Evolutionary conservation across 2,797 vertebrate genomes (phyloP).

Genomic region (Steatocranus sp.): DNA sequence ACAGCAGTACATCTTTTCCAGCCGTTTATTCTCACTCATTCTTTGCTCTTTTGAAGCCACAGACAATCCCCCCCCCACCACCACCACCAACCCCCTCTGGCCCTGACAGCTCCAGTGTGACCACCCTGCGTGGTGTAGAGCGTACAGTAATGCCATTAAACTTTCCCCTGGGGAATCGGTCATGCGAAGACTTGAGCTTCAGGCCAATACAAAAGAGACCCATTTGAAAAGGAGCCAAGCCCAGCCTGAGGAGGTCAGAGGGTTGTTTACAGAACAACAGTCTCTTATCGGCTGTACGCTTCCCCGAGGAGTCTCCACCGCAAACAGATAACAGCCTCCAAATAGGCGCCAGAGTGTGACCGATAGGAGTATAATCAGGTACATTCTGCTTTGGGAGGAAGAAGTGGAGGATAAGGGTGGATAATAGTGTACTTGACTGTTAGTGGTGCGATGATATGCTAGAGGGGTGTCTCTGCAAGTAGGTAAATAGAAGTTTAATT

Average conservation of each 20-base stretch:
- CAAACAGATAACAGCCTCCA: conserved; percentile 63
- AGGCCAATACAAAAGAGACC: conserved; percentile 45
- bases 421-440: conserved; percentile 32
- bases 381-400: conserved; percentile 49
- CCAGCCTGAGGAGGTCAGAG: conserved; percentile 62
- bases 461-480: background rate
- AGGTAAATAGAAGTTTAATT: background rate
- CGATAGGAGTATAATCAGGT: conserved; percentile 67
- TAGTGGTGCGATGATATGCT: conserved; percentile 20
- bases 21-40: background rate
- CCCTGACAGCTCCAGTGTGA: conserved; percentile 29
- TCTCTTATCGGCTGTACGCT: conserved; percentile 54
- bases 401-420: conserved; percentile 32
- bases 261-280: conserved; percentile 73
- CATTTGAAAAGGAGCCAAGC: conserved; percentile 49
- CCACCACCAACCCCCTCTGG: background rate
- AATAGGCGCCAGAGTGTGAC: conserved; percentile 62
- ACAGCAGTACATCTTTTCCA: background rate
- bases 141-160: conserved; percentile 64
- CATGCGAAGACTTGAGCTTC: conserved; percentile 45
- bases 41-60: background rate
- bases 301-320: conserved; percentile 59
- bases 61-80: background rate
- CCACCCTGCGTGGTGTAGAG: conserved; percentile 33
- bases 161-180: conserved; percentile 40